Evolutionary conservation across 2,113 vertebrate genomes (phyloP).

Genomic region (Caranx ignobilis): DNA sequence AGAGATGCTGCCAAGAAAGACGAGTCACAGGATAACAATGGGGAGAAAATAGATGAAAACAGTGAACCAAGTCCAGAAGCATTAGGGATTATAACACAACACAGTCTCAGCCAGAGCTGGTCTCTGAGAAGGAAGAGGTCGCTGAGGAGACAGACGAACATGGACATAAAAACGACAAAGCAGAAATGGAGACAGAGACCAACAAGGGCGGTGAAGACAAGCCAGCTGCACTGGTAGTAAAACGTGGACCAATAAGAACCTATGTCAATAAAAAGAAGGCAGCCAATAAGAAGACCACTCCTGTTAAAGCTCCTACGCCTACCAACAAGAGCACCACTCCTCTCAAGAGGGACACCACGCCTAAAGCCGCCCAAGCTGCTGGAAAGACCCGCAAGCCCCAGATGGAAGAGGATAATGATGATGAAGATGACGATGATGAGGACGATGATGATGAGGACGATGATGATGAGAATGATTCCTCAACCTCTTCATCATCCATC

Average conservation of each 20-base stretch:
- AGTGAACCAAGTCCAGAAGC: constrained; percentile 9
- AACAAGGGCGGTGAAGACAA: constrained; percentile 69
- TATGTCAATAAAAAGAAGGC: constrained; percentile 71
- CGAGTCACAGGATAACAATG: constrained; percentile 26
- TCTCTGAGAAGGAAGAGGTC: constrained; percentile 65
- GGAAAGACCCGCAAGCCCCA: constrained; percentile 55
- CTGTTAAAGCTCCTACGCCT: constrained; percentile 39
- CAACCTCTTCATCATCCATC: constrained; percentile 66
- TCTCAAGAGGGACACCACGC: constrained; percentile 63
- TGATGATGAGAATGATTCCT: constrained; percentile 57
- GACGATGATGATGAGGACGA: constrained; percentile 8
- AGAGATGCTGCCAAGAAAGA: constrained; percentile 70
- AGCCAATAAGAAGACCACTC: constrained; percentile 51
- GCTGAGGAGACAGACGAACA: constrained; percentile 68
- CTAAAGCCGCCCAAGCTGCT: constrained; percentile 35
- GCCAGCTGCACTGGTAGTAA: constrained; percentile 64
- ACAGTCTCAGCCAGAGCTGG: constrained; percentile 67
- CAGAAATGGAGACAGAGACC: constrained; percentile 18
- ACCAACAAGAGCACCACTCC: constrained; percentile 58
- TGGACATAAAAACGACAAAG: constrained; percentile 17
- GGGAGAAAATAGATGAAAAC: constrained; percentile 32
- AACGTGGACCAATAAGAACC: constrained; percentile 76
- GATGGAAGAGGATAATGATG: constrained; percentile 47
- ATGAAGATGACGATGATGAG: constrained; percentile 15
- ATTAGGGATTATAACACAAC: background rate